Percentiles rank a stretch among this genome's conserved stretches.
Evolutionary conservation across 2,797 vertebrate species (phyloP).

Genomic region (Calcarius lapponicus): DNA sequence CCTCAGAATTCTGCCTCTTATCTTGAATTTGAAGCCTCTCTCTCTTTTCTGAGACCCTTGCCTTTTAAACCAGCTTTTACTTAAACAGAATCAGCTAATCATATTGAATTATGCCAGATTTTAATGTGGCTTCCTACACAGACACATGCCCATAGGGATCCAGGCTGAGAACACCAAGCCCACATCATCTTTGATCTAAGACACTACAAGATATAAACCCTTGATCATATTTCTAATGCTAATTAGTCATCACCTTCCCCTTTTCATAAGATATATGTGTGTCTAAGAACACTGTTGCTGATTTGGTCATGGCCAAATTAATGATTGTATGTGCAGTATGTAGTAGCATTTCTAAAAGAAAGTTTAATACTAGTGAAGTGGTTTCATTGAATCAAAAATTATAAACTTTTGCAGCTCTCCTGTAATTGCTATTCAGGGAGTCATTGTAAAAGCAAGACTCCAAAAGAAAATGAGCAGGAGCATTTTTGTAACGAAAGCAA

Average conservation of each 20-base stretch:
- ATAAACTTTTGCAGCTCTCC: conserved; percentile 74
- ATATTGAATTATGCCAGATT: conserved; percentile 46
- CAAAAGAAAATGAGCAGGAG: conserved; percentile 35
- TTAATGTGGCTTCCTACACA: conserved; percentile 25
- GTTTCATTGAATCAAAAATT: conserved; percentile 78
- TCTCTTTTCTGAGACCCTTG: background rate
- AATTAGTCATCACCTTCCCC: conserved; percentile 45
- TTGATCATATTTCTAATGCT: conserved; percentile 52
- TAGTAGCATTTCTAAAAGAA: conserved; percentile 72
- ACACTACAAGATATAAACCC: conserved; percentile 18
- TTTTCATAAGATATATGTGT: conserved; percentile 22
- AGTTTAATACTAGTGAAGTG: conserved; percentile 73
- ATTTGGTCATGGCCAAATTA: conserved; percentile 63
- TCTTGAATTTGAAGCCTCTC: background rate
- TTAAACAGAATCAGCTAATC: conserved; percentile 27
- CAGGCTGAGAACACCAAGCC: conserved; percentile 33
- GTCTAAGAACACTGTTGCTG: conserved; percentile 26
- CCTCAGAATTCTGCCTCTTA: background rate
- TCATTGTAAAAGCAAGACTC: conserved; percentile 43
- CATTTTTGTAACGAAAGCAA: conserved; percentile 15
- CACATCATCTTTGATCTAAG: conserved; percentile 57
- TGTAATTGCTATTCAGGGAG: conserved; percentile 76
- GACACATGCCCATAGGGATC: conserved; percentile 17
- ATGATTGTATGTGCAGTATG: conserved; percentile 63
- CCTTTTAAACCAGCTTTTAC: conserved; percentile 7